Percentiles rank a stretch among this genome's conserved stretches.
phyloP scores from a whole-genome alignment of 1,140 invertebrate species.

The Drosophila rhopaloa region DNA sequence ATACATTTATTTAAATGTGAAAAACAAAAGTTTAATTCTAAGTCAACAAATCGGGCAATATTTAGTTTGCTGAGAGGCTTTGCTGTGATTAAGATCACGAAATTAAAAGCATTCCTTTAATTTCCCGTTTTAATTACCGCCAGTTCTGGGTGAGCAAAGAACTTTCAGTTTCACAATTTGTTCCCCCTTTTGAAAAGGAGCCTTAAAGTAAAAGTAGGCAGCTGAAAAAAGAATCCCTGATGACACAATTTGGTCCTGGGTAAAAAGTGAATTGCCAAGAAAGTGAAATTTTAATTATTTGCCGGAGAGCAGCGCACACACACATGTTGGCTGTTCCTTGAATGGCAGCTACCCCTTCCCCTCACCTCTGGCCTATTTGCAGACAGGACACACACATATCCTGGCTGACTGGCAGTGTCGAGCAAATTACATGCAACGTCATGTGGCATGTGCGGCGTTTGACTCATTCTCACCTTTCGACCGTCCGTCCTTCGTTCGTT shows the following conservation, averaged over 20 bases:
- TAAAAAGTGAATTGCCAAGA: conserved; percentile 81
- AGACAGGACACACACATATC: conserved; percentile 74
- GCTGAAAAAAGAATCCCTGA: conserved; percentile 49
- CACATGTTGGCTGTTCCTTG: conserved; percentile 46
- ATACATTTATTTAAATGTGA: too few relatives aligned
- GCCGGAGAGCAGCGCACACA: conserved; percentile 43
- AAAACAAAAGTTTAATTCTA: too few relatives aligned
- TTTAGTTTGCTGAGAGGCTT: not conserved
- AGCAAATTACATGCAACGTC: conserved; percentile 82
- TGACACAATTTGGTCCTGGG: conserved; percentile 71
- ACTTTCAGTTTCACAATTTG: conserved; percentile 32
- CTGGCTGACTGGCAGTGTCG: conserved; percentile 45
- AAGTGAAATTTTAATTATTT: conserved; percentile 84
- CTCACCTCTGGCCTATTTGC: conserved; percentile 65
- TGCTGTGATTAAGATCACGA: not conserved
- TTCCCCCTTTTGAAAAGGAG: conserved; percentile 2
- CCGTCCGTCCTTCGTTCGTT: not conserved
- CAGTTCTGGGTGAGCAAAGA: not conserved
- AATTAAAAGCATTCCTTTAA: conserved; percentile 8
- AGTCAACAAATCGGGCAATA: not conserved
- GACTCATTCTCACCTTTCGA: conserved; percentile 75
- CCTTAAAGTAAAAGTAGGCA: conserved; percentile 48
- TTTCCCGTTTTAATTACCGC: not conserved
- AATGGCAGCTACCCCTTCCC: conserved; percentile 60
- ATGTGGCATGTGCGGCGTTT: conserved; percentile 75